A percentile compares a stretch with the other conserved stretches of the same genome.
Conservation (phyloP, 2,113 vertebrate species). For the Cynocephalus volans region DNA sequence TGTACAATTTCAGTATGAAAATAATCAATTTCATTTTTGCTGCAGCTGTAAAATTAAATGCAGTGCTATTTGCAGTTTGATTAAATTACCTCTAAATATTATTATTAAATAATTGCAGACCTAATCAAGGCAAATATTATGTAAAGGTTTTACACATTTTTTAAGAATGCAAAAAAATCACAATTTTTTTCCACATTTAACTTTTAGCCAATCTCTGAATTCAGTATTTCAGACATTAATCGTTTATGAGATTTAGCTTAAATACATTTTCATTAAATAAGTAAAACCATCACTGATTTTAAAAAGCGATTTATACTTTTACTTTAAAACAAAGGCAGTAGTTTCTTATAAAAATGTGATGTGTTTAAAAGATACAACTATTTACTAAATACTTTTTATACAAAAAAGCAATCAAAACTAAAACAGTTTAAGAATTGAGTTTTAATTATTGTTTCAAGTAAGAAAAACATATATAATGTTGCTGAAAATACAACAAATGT, state of each 20-base stretch:
- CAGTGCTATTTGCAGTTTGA: constrained; percentile 23
- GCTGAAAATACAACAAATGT: background rate
- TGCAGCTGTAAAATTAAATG: constrained; percentile 34
- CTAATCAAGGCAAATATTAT: constrained; percentile 49
- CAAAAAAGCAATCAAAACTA: constrained; percentile 25
- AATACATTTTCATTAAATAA: constrained; percentile 55
- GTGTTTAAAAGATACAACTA: constrained; percentile 35
- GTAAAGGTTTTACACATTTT: background rate
- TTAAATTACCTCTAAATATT: constrained; percentile 42
- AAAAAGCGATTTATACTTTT: constrained; percentile 53
- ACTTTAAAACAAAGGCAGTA: background rate
- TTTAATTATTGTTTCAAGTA: constrained; percentile 46
- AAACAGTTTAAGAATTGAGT: background rate
- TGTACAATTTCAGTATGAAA: constrained; percentile 44
- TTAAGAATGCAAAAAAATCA: constrained; percentile 34
- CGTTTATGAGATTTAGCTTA: constrained; percentile 18
- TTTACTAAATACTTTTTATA: constrained; percentile 43
- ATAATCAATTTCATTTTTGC: constrained; percentile 35
- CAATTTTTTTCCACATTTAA: constrained; percentile 33
- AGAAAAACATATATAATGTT: background rate
- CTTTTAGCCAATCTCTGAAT: constrained; percentile 52
- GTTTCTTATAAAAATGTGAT: constrained; percentile 42
- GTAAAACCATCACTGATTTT: background rate
- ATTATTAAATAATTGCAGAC: constrained; percentile 46
- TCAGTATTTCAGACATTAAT: constrained; percentile 54